Base-by-base conservation (phyloP, 53 echinoderm and acorn worm species). In the Mesocentrotus franciscanus region DNA sequence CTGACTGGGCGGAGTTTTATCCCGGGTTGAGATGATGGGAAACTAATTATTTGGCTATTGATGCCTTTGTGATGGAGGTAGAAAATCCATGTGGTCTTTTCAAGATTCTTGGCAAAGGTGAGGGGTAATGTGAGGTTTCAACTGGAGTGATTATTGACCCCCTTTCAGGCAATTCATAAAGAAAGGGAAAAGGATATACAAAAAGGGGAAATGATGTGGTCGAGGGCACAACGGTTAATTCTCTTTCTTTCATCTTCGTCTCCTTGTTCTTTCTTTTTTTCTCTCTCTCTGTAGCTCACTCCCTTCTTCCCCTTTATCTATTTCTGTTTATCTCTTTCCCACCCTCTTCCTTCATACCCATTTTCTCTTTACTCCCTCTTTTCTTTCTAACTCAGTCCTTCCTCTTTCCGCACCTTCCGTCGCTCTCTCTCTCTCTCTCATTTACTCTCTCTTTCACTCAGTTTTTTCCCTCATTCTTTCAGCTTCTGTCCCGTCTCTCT, bases 1-100 rank as follows among this genome's bases (percentile, higher is more conserved):
- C 95, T 42, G 95, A 70, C 95, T 85, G 95, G 95, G 95, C 95
- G 95, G 95, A 94, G 95, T 94, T 94, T 94, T 94, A 87, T n/a
- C 71, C 95, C 64, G 49, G 70, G 95, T 66, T 60, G 68, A 61
- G 85, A 85, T 94, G 95, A 94, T 94, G 95, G 95, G 95, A 94
- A 94, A 94, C 95, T 94, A 94, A 94, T 94, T 94, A 94, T 94
- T 87, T n/a, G 64, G 56, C 95, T 68, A 94, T 94, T 94, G 95
- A 85, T 94, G 87, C 29, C 71, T 60, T 94, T 94, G 95, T 94
- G 89, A 42, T 49, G 42, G 49, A 14, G 89, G 85, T 89, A 94
- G 89, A 94, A 94, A 94, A 94, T 94, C 95, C 56, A 94, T 94
- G 95, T 35, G 56, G 85, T 55, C 72, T 61, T 94, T 94, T 94